phyloP scores from a whole-genome alignment of 2,888 invertebrate genomes.

The Thecocarcelia acutangulata region DNA sequence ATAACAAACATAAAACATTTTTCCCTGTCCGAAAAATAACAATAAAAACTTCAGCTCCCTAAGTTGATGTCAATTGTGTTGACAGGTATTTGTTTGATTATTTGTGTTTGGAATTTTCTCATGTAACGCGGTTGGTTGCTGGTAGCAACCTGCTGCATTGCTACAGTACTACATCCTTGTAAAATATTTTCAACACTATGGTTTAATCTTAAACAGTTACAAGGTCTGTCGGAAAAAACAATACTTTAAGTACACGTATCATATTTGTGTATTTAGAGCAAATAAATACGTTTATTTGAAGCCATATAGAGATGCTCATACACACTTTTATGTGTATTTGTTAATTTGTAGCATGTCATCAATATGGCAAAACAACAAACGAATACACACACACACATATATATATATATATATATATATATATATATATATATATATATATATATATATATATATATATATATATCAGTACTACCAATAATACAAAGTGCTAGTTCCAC shows the following conservation, averaged over 20 bases:
- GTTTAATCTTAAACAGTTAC: slow-evolving; percentile 41
- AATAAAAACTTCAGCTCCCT: slow-evolving; percentile 32
- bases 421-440: no score
- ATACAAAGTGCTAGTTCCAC: background rate
- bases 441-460: no score
- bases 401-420: no score
- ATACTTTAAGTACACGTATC: slow-evolving; percentile 8
- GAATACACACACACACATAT: slow-evolving; percentile 7
- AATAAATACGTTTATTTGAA: slow-evolving; percentile 26
- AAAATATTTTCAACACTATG: slow-evolving; percentile 11
- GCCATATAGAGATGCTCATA: background rate
- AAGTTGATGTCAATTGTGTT: slow-evolving; percentile 38
- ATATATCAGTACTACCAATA: no score
- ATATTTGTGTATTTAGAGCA: slow-evolving; percentile 4
- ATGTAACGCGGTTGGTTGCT: slow-evolving; percentile 16
- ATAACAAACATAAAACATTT: background rate
- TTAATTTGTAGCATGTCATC: slow-evolving; percentile 59
- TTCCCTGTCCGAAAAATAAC: slow-evolving; percentile 1
- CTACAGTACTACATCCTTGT: no score
- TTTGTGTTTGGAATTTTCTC: slow-evolving; percentile 3
- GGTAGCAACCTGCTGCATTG: slow-evolving; percentile 15
- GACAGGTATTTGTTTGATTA: slow-evolving; percentile 27
- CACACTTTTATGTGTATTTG: slow-evolving; percentile 23
- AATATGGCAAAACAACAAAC: slow-evolving; percentile 46
- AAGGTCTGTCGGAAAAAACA: background rate